Conservation (phyloP, 2,888 invertebrate genomes). For the Phoenoteleia sp. region DNA sequence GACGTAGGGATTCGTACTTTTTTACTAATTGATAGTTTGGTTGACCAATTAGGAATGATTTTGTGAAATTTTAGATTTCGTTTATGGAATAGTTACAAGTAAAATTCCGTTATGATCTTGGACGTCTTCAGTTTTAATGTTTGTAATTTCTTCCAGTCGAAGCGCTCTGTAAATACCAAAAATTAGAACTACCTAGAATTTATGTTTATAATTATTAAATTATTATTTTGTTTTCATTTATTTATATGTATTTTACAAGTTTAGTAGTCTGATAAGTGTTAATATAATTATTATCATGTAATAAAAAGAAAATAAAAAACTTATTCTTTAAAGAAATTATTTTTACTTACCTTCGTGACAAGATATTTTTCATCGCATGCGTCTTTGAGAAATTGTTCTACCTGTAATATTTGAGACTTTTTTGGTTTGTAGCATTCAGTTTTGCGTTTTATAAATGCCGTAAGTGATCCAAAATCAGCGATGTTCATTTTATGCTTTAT, state of each 20-base stretch:
- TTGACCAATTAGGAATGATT: slow-evolving; percentile 5
- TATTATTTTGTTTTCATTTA: no score
- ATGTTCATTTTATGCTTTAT: slow-evolving; percentile 5
- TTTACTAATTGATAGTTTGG: slow-evolving; percentile 4
- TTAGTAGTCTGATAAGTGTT: no score
- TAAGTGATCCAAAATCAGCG: background rate
- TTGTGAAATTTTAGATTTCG: slow-evolving; percentile 8
- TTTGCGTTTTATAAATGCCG: slow-evolving; percentile 29
- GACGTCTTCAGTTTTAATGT: background rate
- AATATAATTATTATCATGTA: no score
- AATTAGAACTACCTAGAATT: background rate
- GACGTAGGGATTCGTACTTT: slow-evolving; percentile 13
- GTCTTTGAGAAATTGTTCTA: background rate
- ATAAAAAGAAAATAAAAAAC: no score
- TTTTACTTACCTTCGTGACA: slow-evolving; percentile 7
- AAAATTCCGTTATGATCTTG: background rate
- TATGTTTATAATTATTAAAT: background rate
- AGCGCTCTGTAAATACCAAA: slow-evolving; percentile 6
- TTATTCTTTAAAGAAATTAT: no score
- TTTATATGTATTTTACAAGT: no score
- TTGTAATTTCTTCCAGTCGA: slow-evolving; percentile 6
- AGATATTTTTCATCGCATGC: slow-evolving; percentile 24
- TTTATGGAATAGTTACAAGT: slow-evolving; percentile 5
- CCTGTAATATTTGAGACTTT: slow-evolving; percentile 18
- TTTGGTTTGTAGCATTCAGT: slow-evolving; percentile 12